These are phyloP conservation scores for Nesoenas mayeri DNA, from an alignment of 2,113 vertebrate species.

Conservation along the genomic window DNA sequence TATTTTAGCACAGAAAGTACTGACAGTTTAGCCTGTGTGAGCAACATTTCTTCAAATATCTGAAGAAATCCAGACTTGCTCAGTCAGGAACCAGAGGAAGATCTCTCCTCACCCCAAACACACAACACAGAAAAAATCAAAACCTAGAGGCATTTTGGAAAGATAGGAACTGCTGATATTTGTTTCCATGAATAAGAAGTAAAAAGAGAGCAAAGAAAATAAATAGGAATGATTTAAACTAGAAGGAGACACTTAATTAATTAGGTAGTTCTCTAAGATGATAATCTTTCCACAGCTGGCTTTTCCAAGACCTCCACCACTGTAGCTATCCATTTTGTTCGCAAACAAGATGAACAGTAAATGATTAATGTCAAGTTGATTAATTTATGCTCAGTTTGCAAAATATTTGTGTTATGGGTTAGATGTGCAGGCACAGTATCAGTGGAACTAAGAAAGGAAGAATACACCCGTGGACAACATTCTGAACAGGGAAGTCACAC, in stretches of 20 bases:
- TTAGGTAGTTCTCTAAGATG: not conserved
- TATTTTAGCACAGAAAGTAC: not conserved
- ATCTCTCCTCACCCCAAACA: not conserved
- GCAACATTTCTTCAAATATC: not conserved
- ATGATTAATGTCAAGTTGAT: not conserved
- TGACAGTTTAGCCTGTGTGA: not conserved
- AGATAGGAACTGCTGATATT: not conserved
- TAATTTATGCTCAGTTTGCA: not conserved
- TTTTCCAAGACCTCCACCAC: not conserved
- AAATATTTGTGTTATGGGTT: not conserved
- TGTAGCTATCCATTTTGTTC: not conserved
- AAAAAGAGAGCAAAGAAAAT: not conserved
- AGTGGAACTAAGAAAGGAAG: not conserved
- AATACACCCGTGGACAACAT: not conserved
- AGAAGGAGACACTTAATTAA: not conserved
- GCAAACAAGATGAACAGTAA: not conserved
- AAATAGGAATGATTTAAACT: not conserved
- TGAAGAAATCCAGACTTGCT: not conserved
- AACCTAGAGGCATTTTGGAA: not conserved
- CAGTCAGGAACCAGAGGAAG: not conserved
- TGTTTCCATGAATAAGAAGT: not conserved
- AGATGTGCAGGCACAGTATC: fast-evolving
- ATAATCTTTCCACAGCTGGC: not conserved
- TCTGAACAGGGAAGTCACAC: not conserved
- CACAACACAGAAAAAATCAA: not conserved